phyloP scores from a whole-genome alignment of 2,113 vertebrate genomes.

The Nettapus auritus region DNA sequence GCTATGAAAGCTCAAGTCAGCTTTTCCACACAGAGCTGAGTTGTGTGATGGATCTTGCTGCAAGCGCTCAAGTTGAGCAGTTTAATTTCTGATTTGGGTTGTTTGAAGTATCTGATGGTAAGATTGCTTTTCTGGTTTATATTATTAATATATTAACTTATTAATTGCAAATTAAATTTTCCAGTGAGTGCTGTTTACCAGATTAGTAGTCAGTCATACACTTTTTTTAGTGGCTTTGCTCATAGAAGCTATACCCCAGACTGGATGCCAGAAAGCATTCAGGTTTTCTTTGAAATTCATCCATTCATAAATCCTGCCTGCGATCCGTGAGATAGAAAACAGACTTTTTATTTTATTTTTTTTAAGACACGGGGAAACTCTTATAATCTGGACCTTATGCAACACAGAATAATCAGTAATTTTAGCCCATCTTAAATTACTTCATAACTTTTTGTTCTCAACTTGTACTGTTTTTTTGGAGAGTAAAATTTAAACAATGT shows the following conservation, averaged over 20 bases:
- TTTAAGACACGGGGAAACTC: background rate
- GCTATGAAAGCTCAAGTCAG: background rate
- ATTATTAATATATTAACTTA: background rate
- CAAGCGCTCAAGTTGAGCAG: background rate
- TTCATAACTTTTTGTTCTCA: background rate
- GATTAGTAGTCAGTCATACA: background rate
- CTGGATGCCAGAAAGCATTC: background rate
- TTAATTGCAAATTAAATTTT: background rate
- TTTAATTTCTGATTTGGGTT: background rate
- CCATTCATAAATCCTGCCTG: rapidly evolving
- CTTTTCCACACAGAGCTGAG: background rate
- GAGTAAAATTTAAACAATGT: background rate
- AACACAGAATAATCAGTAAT: background rate
- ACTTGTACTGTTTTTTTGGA: too few species aligned
- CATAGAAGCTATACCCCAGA: background rate
- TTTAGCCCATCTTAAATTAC: background rate
- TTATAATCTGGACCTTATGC: background rate
- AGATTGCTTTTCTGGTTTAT: background rate
- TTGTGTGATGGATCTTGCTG: background rate
- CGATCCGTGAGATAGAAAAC: background rate
- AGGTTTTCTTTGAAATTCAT: background rate
- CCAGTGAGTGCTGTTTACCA: background rate
- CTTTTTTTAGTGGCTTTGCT: background rate
- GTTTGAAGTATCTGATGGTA: background rate
- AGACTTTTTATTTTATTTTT: background rate